Percentiles rank a stretch among this genome's conserved stretches.
phyloP scores from a whole-genome alignment of 1,140 invertebrate species.

The Antheraea mylitta region DNA sequence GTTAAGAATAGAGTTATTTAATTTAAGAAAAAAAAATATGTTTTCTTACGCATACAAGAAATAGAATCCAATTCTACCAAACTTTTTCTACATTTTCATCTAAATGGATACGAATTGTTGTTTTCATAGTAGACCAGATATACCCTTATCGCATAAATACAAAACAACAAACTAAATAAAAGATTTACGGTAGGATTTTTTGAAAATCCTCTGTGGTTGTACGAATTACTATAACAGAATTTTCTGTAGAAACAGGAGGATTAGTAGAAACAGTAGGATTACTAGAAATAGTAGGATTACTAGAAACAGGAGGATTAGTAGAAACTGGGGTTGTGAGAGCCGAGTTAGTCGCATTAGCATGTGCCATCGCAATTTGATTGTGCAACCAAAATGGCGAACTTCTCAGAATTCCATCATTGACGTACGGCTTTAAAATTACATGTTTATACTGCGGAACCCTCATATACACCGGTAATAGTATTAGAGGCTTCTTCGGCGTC shows the following conservation, averaged over 20 bases:
- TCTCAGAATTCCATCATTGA: constrained; percentile 37
- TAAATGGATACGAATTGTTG: no score
- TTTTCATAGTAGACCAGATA: neutral
- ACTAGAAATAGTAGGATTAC: neutral
- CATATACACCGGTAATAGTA: constrained; percentile 50
- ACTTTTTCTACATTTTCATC: no score
- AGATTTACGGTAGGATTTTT: neutral
- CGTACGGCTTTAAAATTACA: constrained; percentile 10
- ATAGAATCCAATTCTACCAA: no score
- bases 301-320: neutral
- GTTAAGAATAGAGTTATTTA: no score
- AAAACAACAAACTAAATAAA: neutral
- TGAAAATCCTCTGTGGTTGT: constrained; percentile 2
- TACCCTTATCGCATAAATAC: neutral
- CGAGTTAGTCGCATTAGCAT: neutral
- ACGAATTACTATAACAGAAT: no score
- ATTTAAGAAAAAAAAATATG: no score
- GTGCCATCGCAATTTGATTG: constrained; percentile 15
- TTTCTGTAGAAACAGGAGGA: neutral
- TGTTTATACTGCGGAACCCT: constrained; percentile 9
- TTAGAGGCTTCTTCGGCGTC: constrained; percentile 30
- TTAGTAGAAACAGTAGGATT: neutral
- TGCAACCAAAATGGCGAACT: constrained; percentile 22
- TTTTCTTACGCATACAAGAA: no score
- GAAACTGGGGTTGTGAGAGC: constrained; percentile 1